Percentiles rank a stretch among this genome's conserved stretches.
These are phyloP conservation scores for Neogobius melanostomus DNA, from an alignment of 2,113 vertebrate species.

Conservation along the genomic window DNA sequence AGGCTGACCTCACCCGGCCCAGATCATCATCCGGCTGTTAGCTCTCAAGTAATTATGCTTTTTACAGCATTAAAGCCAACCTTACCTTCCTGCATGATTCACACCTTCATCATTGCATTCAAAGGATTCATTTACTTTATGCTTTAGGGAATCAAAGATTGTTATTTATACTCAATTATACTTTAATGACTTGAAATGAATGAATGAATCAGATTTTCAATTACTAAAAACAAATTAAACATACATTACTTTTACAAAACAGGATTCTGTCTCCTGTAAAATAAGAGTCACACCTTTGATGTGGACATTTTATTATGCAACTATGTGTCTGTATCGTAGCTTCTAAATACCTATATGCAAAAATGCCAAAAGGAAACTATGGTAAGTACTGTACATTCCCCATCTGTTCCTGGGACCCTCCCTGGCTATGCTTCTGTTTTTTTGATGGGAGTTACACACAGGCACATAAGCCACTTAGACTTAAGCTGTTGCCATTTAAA, in stretches of 20 bases:
- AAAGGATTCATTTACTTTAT: neutral
- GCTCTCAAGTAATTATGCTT: constrained; percentile 1
- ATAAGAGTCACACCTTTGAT: neutral
- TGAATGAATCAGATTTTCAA: neutral
- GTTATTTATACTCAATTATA: neutral
- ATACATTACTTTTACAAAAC: neutral
- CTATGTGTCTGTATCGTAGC: neutral
- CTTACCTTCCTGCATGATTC: constrained; percentile 1
- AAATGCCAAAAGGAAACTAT: neutral
- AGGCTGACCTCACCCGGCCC: neutral
- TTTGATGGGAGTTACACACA: constrained; percentile 14
- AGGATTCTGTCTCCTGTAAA: neutral
- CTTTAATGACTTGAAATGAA: no score
- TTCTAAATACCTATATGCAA: neutral
- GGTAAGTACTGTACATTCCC: constrained; percentile 15
- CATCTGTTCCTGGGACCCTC: constrained; percentile 3
- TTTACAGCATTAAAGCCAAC: constrained; percentile 20
- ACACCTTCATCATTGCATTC: neutral
- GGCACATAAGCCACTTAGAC: constrained; percentile 60
- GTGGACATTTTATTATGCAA: neutral
- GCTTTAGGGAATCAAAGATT: neutral
- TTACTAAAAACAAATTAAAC: neutral
- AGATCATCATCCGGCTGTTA: constrained; percentile 5
- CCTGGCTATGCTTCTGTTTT: constrained; percentile 17
- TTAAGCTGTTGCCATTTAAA: constrained; percentile 58